Percentiles rank a stretch among this genome's conserved stretches.
Evolutionary conservation across 2,113 vertebrate species (phyloP).

Genomic region (Scalopus aquaticus): DNA sequence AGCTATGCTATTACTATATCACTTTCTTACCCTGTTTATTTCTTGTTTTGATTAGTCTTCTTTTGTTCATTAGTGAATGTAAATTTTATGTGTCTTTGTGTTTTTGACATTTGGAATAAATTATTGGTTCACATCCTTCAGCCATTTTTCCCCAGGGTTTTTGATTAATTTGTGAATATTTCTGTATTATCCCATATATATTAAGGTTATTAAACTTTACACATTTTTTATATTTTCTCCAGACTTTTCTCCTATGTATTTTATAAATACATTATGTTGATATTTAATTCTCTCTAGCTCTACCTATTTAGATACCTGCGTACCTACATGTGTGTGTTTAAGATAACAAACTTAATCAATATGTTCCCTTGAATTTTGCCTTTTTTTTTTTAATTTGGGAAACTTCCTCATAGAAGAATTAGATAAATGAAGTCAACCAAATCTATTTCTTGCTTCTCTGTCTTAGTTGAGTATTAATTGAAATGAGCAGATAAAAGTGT

Average conservation of each 20-base stretch:
- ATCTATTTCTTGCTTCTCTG: not conserved
- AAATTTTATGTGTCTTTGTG: not conserved
- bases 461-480: conserved; percentile 22
- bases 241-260: not conserved
- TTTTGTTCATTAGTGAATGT: not conserved
- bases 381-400: not conserved
- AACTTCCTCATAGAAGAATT: not conserved
- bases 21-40: not conserved
- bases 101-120: not conserved
- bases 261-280: not conserved
- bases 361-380: not conserved
- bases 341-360: not conserved
- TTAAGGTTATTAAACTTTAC: not conserved
- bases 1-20: not conserved
- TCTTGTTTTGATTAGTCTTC: not conserved
- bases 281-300: not conserved
- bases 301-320: not conserved
- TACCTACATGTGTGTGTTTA: not conserved
- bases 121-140: not conserved
- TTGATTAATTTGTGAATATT: not conserved
- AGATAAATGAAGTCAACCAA: not conserved
- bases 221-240: not conserved
- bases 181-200: not conserved
- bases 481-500: not conserved
- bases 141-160: not conserved